Evolutionary conservation across 2,113 vertebrate species (phyloP).

Genomic region (Antechinus flavipes): DNA sequence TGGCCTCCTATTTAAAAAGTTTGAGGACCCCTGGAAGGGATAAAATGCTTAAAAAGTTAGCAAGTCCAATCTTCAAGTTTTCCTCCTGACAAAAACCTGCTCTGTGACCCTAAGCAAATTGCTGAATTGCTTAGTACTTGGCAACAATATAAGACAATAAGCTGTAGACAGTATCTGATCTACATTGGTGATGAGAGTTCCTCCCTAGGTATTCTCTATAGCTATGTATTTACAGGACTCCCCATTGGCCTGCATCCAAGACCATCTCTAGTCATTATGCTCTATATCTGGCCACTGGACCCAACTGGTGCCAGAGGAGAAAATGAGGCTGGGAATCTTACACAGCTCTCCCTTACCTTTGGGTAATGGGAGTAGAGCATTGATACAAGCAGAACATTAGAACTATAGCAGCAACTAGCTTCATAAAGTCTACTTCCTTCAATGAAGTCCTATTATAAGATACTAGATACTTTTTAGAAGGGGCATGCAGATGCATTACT

Average conservation of each 20-base stretch:
- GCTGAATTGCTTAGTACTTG: not conserved
- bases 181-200: not conserved
- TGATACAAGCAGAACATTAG: not conserved
- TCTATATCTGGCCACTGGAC: not conserved
- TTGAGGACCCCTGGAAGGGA: not conserved
- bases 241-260: not conserved
- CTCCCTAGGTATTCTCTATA: not conserved
- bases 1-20: too few species aligned
- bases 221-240: not conserved
- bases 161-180: not conserved
- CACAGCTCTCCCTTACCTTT: not conserved
- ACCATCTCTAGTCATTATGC: too few species aligned
- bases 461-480: not conserved
- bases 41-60: not conserved
- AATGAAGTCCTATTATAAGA: not conserved
- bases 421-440: not conserved
- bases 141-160: not conserved
- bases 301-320: too few species aligned
- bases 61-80: not conserved
- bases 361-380: not conserved
- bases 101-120: not conserved
- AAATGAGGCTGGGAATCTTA: too few species aligned
- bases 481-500: not conserved
- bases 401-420: not conserved
- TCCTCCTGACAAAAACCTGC: not conserved